A percentile compares a stretch with the other conserved stretches of the same genome.
Conservation (phyloP, 1,140 invertebrate species). For the Acyrthosiphon pisum region DNA sequence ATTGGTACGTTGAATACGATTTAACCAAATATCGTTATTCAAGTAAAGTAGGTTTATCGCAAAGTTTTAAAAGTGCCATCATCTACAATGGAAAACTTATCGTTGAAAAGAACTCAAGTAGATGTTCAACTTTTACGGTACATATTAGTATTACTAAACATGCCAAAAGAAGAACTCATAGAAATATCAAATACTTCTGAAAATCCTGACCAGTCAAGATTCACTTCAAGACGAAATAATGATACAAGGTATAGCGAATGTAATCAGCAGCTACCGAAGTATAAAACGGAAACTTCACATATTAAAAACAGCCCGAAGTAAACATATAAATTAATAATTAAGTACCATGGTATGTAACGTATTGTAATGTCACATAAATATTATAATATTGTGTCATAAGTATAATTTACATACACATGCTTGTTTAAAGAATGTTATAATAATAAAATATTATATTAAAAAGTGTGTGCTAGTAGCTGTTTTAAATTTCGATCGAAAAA, state of each 20-base stretch:
- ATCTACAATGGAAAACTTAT: background rate
- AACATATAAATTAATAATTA: too few species aligned
- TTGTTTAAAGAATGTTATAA: too few species aligned
- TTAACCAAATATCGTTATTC: background rate
- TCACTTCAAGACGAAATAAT: background rate
- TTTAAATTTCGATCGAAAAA: too few species aligned
- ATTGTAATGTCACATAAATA: background rate
- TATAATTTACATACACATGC: background rate
- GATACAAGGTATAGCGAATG: background rate
- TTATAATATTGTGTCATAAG: background rate
- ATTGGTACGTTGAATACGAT: background rate
- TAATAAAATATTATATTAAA: too few species aligned
- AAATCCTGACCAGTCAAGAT: background rate
- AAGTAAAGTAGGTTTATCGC: background rate
- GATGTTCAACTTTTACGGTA: conserved; percentile 5
- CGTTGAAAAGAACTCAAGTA: background rate
- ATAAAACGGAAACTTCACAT: background rate
- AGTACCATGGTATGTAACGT: background rate
- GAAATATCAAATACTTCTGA: background rate
- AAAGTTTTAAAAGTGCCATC: background rate
- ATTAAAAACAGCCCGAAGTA: background rate
- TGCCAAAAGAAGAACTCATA: background rate
- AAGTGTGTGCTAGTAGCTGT: too few species aligned
- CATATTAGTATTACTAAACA: background rate
- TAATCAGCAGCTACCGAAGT: too few species aligned